A percentile compares a stretch with the other conserved stretches of the same genome.
phyloP scores from a whole-genome alignment of 2,113 vertebrate species.

The Solenodon paradoxus region DNA sequence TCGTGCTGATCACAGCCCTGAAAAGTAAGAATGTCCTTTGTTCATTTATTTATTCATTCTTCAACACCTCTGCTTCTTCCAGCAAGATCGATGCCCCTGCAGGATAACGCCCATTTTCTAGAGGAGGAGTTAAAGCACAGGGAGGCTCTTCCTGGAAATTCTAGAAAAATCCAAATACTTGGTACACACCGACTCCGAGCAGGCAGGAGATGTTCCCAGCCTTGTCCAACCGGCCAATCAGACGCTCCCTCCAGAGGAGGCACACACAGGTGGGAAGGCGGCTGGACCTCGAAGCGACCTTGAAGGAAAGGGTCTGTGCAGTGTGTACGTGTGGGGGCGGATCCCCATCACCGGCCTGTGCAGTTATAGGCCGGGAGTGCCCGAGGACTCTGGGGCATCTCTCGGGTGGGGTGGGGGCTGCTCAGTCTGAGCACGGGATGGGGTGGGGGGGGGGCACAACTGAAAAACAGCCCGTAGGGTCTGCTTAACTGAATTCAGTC shows the following conservation, averaged over 20 bases:
- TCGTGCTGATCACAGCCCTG: not conserved
- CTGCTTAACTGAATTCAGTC: not conserved
- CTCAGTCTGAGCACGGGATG: not conserved
- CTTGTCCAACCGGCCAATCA: no score
- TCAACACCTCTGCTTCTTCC: not conserved
- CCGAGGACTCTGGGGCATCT: not conserved
- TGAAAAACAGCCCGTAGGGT: not conserved
- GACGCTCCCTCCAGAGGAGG: not conserved
- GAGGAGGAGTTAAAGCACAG: not conserved
- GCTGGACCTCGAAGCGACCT: not conserved
- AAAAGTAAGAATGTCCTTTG: not conserved
- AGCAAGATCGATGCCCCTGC: accelerated
- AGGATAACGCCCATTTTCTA: not conserved
- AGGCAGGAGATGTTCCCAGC: not conserved
- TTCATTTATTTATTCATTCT: not conserved
- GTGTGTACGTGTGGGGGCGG: not conserved
- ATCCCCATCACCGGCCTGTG: no score
- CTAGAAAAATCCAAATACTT: not conserved
- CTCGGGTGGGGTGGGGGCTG: no score
- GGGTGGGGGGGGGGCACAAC: not conserved
- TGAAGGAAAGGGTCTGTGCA: not conserved
- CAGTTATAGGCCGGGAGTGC: accelerated
- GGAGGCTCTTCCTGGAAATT: not conserved
- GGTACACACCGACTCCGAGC: not conserved
- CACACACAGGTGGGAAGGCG: not conserved